Conservation (phyloP, 2,797 vertebrate genomes). For the Falco berigora region DNA sequence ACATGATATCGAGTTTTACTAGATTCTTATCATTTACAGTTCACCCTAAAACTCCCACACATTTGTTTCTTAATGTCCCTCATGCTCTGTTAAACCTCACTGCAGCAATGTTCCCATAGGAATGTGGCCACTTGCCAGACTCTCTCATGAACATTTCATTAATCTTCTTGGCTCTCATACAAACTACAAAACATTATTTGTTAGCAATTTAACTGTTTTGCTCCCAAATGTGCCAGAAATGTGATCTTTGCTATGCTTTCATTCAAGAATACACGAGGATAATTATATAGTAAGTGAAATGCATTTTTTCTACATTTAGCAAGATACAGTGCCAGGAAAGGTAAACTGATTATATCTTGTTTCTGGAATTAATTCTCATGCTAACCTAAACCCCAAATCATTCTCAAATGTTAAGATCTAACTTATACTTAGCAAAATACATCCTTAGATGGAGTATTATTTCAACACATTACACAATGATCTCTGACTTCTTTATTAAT, state of each 20-base stretch:
- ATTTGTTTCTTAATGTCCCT: conserved; percentile 73
- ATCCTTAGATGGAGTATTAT: not conserved
- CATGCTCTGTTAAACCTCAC: conserved; percentile 61
- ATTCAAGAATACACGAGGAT: conserved; percentile 25
- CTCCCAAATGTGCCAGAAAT: conserved; percentile 64
- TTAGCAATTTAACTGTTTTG: conserved; percentile 74
- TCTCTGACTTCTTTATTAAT: not conserved
- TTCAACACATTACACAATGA: not conserved
- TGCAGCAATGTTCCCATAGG: conserved; percentile 76
- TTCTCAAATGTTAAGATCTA: conserved; percentile 10
- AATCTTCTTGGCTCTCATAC: conserved; percentile 74
- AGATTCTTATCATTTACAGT: conserved; percentile 67
- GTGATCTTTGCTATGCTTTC: conserved; percentile 38
- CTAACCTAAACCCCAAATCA: not conserved
- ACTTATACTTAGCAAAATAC: not conserved
- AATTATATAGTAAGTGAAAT: conserved; percentile 48
- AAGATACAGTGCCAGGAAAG: conserved; percentile 27
- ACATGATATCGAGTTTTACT: conserved; percentile 47
- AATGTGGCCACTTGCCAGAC: conserved; percentile 77
- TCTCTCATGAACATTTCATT: conserved; percentile 80
- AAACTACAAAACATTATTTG: conserved; percentile 71
- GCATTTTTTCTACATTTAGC: not conserved
- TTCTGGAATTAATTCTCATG: conserved; percentile 19
- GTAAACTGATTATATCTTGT: conserved; percentile 19
- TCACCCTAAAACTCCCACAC: conserved; percentile 72